phyloP scores from a whole-genome alignment of 2,888 invertebrate genomes.

The Melanostoma mellinum region DNA sequence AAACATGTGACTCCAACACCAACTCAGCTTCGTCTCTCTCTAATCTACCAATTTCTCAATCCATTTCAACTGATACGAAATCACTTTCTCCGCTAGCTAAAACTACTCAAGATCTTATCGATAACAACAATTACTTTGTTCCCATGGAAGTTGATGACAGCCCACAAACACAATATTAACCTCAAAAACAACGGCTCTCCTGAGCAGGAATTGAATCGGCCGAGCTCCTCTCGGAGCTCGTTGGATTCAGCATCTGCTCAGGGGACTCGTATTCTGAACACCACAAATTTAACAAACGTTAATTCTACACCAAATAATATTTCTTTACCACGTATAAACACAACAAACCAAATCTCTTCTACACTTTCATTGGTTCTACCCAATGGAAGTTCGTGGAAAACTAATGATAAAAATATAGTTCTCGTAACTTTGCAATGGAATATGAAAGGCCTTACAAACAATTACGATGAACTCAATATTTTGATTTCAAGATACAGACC shows the following conservation, averaged over 20 bases:
- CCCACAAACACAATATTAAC: not conserved
- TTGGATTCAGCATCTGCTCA: constrained; percentile 14
- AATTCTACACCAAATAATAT: constrained; percentile 2
- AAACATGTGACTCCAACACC: no score
- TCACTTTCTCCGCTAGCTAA: no score
- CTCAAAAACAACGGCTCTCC: constrained; percentile 4
- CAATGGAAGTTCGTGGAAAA: not conserved
- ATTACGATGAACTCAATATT: constrained; percentile 22
- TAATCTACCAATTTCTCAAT: no score
- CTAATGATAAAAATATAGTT: constrained; percentile 13
- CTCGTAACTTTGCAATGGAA: constrained; percentile 17
- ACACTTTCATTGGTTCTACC: not conserved
- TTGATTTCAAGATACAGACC: constrained; percentile 7
- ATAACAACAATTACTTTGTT: constrained; percentile 2
- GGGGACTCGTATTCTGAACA: constrained; percentile 1
- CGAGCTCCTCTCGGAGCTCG: constrained; percentile 9
- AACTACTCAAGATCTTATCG: not conserved
- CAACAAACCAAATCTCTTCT: not conserved
- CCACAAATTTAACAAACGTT: constrained; percentile 1
- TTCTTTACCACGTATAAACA: not conserved
- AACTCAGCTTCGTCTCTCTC: no score
- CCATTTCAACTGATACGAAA: no score
- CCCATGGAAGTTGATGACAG: not conserved
- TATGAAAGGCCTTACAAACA: constrained; percentile 17
- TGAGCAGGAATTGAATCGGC: constrained; percentile 2